Conservation (phyloP, 2,888 invertebrate genomes). For the Ophion obscuratus region DNA sequence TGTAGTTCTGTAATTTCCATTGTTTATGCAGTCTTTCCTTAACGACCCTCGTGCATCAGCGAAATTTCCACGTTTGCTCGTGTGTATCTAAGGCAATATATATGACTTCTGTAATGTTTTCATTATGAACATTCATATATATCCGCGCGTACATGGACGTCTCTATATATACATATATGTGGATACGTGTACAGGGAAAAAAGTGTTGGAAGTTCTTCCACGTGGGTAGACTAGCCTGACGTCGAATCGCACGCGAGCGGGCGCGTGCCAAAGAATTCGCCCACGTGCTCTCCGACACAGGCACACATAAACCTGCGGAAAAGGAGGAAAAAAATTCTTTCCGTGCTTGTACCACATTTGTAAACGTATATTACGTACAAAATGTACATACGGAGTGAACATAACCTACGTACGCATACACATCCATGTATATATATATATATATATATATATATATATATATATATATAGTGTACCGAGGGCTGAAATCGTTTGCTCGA, state of each 20-base stretch:
- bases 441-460: not conserved
- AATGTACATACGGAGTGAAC: not conserved
- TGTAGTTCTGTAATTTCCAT: too few species aligned
- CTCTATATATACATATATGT: not conserved
- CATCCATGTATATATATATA: not conserved
- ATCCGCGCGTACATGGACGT: not conserved
- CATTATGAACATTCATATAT: not conserved
- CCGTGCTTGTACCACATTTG: conserved; percentile 21
- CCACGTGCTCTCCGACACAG: conserved; percentile 48
- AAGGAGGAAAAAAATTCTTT: conserved; percentile 36
- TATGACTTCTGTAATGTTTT: not conserved
- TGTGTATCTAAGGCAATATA: not conserved
- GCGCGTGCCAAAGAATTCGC: conserved; percentile 69
- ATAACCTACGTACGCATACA: not conserved
- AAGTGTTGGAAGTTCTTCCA: conserved; percentile 30
- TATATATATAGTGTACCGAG: not conserved
- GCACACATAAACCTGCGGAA: not conserved
- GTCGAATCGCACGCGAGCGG: conserved; percentile 60
- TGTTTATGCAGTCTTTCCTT: too few species aligned
- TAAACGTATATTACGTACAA: conserved; percentile 12
- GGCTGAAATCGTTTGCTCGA: conserved; percentile 22
- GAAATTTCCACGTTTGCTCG: too few species aligned
- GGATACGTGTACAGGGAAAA: not conserved
- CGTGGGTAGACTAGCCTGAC: conserved; percentile 45
- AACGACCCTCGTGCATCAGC: too few species aligned